phyloP scores from a whole-genome alignment of 2,797 vertebrate species.

The Enteromius viviparus region DNA sequence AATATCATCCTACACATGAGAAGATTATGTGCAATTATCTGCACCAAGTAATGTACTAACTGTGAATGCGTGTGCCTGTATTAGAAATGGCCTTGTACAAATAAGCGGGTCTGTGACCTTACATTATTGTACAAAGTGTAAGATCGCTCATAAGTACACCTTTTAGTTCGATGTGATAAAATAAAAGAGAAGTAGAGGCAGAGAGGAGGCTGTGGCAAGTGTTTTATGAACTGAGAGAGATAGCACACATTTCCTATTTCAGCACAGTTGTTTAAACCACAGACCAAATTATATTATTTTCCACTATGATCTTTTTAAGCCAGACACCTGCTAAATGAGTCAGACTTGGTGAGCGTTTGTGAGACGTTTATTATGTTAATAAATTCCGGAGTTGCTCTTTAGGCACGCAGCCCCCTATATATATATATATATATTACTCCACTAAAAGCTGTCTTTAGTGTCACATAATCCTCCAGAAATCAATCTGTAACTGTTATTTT shows the following conservation, averaged over 20 bases:
- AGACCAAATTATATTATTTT: conserved; percentile 23
- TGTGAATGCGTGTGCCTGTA: conserved; percentile 1
- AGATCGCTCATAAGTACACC: conserved; percentile 19
- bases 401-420: no score
- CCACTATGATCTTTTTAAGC: conserved; percentile 4
- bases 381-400: neutral
- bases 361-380: neutral
- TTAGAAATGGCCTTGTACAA: neutral
- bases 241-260: conserved; percentile 38
- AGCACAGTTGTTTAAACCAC: conserved; percentile 8
- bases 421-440: no score
- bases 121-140: conserved; percentile 28
- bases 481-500: neutral
- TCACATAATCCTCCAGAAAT: neutral
- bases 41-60: conserved; percentile 22
- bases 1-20: conserved; percentile 45
- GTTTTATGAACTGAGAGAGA: conserved; percentile 38
- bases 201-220: neutral
- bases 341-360: neutral
- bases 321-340: conserved; percentile 17
- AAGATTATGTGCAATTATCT: conserved; percentile 50
- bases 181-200: neutral
- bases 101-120: conserved; percentile 8
- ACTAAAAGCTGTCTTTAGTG: neutral
- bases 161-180: conserved; percentile 14